phyloP scores from a whole-genome alignment of 2,113 vertebrate species.

The Telmatochromis sp. region DNA sequence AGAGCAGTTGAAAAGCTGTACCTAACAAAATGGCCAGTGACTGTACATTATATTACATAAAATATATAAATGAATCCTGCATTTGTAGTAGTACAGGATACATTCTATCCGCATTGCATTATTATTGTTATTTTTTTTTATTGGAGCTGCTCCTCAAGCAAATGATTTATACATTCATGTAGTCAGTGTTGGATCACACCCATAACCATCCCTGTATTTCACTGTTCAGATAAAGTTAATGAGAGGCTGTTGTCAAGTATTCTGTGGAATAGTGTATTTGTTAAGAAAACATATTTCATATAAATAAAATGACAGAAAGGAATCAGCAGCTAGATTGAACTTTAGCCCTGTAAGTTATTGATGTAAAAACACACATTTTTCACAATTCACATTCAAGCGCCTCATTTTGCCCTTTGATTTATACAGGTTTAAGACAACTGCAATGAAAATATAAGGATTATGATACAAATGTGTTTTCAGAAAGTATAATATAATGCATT shows the following conservation, averaged over 20 bases:
- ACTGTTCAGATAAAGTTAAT: not conserved
- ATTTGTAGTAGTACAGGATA: not conserved
- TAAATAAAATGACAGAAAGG: not conserved
- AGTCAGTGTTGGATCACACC: not conserved
- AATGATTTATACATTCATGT: not conserved
- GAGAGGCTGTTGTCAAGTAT: not conserved
- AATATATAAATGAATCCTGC: not conserved
- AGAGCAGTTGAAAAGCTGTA: not conserved
- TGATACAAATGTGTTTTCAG: not conserved
- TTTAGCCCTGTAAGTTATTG: not conserved
- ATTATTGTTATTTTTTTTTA: not conserved
- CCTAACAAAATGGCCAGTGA: not conserved
- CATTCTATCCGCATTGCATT: not conserved
- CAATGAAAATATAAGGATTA: not conserved
- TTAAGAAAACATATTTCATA: not conserved
- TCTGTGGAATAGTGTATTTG: not conserved
- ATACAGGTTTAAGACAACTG: not conserved
- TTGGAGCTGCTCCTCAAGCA: not conserved
- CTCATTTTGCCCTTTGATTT: not conserved
- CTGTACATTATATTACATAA: not conserved
- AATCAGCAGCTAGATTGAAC: not conserved
- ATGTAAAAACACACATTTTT: not conserved
- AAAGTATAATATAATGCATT: not conserved
- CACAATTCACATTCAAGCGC: not conserved
- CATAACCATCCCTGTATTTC: not conserved